These are phyloP conservation scores for Nomada ferruginata DNA, from an alignment of 2,888 invertebrate species.

Conservation along the genomic window DNA sequence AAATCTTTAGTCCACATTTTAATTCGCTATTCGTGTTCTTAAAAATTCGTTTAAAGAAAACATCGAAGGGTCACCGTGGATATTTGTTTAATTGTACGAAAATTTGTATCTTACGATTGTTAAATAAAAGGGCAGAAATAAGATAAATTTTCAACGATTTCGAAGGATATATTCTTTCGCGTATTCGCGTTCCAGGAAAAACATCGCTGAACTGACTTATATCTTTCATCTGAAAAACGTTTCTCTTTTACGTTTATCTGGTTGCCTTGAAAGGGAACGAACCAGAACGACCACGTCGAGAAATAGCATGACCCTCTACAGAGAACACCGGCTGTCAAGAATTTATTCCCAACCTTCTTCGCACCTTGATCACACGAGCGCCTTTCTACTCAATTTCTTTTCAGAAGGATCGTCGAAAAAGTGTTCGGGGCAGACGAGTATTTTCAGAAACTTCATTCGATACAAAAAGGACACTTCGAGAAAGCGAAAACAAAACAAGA, in stretches of 20 bases:
- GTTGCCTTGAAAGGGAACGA: constrained; percentile 35
- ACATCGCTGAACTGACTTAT: constrained; percentile 22
- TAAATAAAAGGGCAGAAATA: neutral
- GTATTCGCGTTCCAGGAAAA: constrained; percentile 16
- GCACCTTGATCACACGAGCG: constrained; percentile 26
- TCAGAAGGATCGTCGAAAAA: constrained; percentile 22
- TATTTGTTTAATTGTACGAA: no score
- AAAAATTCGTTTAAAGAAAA: neutral
- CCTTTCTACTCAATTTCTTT: constrained; percentile 17
- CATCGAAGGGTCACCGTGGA: no score
- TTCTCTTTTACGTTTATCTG: constrained; percentile 37
- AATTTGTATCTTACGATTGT: no score
- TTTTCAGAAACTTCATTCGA: constrained; percentile 50
- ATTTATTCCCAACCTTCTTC: constrained; percentile 60
- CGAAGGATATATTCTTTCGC: neutral
- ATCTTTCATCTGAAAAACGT: constrained; percentile 31
- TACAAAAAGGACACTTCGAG: neutral
- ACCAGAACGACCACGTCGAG: constrained; percentile 39
- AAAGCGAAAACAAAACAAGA: constrained; percentile 17
- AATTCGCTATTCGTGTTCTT: constrained; percentile 47
- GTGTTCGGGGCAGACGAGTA: neutral
- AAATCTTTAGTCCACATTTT: constrained; percentile 43
- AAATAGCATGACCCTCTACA: constrained; percentile 34
- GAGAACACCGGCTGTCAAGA: constrained; percentile 51
- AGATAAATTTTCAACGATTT: neutral